phyloP scores from a whole-genome alignment of 2,797 vertebrate species.

The Hafferia zeledoni region DNA sequence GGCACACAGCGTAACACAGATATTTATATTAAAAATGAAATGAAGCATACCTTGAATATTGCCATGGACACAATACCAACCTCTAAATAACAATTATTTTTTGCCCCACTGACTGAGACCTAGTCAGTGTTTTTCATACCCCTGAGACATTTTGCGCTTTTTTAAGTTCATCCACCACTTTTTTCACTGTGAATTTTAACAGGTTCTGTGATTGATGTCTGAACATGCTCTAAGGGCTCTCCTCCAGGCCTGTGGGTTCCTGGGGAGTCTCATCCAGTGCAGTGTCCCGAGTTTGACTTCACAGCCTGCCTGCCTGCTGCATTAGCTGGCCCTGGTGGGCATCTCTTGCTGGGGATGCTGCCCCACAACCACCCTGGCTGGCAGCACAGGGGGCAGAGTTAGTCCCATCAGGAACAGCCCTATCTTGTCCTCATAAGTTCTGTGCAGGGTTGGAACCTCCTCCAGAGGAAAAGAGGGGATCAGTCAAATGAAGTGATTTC shows the following conservation, averaged over 20 bases:
- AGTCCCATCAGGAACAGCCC: neutral
- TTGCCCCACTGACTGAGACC: slow-evolving; percentile 8
- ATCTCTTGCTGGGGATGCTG: neutral
- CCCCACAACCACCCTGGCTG: neutral
- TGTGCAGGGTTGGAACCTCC: neutral
- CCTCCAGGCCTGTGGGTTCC: neutral
- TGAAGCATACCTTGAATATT: slow-evolving; percentile 65
- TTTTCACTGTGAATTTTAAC: neutral
- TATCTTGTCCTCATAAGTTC: neutral
- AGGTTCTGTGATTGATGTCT: neutral
- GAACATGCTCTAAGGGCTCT: neutral
- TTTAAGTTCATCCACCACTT: neutral
- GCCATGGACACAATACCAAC: neutral
- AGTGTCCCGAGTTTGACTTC: neutral
- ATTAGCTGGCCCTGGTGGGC: neutral
- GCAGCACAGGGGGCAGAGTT: accelerated
- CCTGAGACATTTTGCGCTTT: neutral
- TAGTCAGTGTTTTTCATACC: slow-evolving; percentile 5
- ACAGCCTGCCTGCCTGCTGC: neutral
- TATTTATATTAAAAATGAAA: slow-evolving; percentile 67
- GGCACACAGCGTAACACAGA: slow-evolving; percentile 25
- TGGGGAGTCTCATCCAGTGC: neutral
- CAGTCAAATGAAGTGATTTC: neutral
- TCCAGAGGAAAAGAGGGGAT: neutral
- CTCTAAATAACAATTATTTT: slow-evolving; percentile 33